phyloP scores from a whole-genome alignment of 2,888 invertebrate genomes.

The Oscheius sp. region DNA sequence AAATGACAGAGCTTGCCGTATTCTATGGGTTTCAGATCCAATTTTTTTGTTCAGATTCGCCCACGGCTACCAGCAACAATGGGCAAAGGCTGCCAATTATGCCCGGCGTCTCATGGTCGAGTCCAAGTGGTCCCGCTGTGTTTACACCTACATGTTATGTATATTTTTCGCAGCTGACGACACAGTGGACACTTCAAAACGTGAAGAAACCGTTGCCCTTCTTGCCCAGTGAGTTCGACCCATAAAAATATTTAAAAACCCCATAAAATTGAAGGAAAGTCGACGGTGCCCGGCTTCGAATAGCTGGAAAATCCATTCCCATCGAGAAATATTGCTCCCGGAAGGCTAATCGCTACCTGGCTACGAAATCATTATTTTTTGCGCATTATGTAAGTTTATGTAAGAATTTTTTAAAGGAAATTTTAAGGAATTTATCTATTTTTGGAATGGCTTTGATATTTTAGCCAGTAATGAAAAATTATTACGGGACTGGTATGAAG shows the following conservation, averaged over 20 bases:
- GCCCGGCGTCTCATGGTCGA: slow-evolving; percentile 81
- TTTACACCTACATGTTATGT: slow-evolving; percentile 90
- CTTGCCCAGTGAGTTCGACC: slow-evolving; percentile 40
- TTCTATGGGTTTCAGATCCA: too few relatives aligned
- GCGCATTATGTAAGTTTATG: slow-evolving; percentile 80
- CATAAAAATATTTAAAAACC: not conserved
- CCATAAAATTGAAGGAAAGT: slow-evolving; percentile 79
- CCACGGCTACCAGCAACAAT: slow-evolving; percentile 64
- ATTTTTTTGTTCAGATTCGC: slow-evolving; percentile 69
- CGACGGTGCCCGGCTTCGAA: slow-evolving; percentile 85
- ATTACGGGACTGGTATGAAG: slow-evolving; percentile 74
- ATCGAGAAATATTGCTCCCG: slow-evolving; percentile 95
- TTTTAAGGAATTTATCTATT: slow-evolving; percentile 84
- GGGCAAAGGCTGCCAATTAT: slow-evolving; percentile 68
- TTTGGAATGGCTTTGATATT: slow-evolving; percentile 91
- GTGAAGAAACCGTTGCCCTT: slow-evolving; percentile 52
- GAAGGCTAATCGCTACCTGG: slow-evolving; percentile 84
- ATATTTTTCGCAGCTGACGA: slow-evolving; percentile 79
- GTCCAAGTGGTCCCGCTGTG: slow-evolving; percentile 88
- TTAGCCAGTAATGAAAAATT: slow-evolving; percentile 80
- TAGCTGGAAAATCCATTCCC: slow-evolving; percentile 94
- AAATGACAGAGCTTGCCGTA: too few relatives aligned
- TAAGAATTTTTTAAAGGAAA: not conserved
- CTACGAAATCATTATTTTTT: slow-evolving; percentile 82
- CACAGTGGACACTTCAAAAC: slow-evolving; percentile 42